These are phyloP conservation scores for Itoplectis maculator DNA, from an alignment of 2,888 invertebrate species.

Conservation along the genomic window DNA sequence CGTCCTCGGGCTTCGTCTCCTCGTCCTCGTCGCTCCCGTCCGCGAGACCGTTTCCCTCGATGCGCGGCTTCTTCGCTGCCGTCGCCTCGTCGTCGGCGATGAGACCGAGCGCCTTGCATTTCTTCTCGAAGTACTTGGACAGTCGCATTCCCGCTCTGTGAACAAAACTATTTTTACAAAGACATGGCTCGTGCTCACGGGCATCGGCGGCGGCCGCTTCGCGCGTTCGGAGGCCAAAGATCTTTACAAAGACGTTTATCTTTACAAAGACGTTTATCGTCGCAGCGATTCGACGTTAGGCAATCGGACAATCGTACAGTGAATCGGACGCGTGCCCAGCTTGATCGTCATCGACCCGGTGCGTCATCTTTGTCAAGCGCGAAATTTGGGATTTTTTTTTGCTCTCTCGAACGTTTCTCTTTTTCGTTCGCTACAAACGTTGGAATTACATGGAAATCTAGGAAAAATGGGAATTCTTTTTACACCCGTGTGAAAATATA, in stretches of 20 bases:
- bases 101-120: slow-evolving; percentile 89
- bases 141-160: slow-evolving; percentile 91
- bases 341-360: slow-evolving; percentile 58
- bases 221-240: slow-evolving; percentile 84
- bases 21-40: slow-evolving; percentile 82
- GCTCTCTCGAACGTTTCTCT: no score
- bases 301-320: slow-evolving; percentile 5
- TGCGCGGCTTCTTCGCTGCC: slow-evolving; percentile 77
- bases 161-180: slow-evolving; percentile 81
- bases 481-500: no score
- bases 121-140: slow-evolving; percentile 89
- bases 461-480: no score
- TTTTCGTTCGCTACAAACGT: no score
- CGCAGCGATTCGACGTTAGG: no score
- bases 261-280: no score
- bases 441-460: no score
- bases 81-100: slow-evolving; percentile 83
- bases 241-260: slow-evolving; percentile 68
- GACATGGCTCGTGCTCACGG: slow-evolving; percentile 67
- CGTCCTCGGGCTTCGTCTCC: slow-evolving; percentile 72
- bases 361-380: slow-evolving; percentile 56
- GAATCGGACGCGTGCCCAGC: slow-evolving; percentile 45
- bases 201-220: slow-evolving; percentile 30
- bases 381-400: no score
- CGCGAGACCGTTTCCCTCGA: slow-evolving; percentile 68